phyloP scores from a whole-genome alignment of 2,113 vertebrate genomes.

The Setophaga coronata region DNA sequence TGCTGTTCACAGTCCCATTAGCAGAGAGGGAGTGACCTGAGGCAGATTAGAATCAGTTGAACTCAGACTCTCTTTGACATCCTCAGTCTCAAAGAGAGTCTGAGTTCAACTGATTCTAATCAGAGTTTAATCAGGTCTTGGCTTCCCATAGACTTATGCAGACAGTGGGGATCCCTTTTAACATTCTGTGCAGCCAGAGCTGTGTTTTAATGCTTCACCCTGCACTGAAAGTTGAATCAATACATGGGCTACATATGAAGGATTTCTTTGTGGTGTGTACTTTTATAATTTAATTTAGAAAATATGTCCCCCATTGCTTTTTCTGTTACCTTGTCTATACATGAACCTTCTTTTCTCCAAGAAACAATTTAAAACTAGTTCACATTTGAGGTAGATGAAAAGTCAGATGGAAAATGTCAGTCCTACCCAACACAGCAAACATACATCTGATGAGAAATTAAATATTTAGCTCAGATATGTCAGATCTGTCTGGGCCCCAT shows the following conservation, averaged over 20 bases:
- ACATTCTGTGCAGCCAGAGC: neutral
- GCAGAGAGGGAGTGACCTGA: accelerated
- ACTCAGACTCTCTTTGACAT: neutral
- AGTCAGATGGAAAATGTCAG: neutral
- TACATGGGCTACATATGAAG: neutral
- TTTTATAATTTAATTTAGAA: neutral
- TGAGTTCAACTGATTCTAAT: neutral
- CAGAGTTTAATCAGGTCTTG: neutral
- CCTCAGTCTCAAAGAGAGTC: neutral
- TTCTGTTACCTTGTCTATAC: neutral
- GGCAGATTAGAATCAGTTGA: neutral
- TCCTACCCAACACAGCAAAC: neutral
- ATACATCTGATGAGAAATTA: neutral
- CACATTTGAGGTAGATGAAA: neutral
- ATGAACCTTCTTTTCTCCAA: neutral
- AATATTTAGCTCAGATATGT: neutral
- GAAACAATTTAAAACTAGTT: neutral
- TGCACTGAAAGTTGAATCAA: neutral
- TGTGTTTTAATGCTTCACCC: neutral
- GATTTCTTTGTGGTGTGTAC: neutral
- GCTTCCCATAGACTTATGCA: neutral
- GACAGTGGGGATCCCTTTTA: neutral
- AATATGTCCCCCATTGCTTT: neutral
- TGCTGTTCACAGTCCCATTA: neutral
- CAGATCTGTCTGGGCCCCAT: neutral